Evolutionary conservation across 2,113 vertebrate species (phyloP).

Genomic region (Parus major): DNA sequence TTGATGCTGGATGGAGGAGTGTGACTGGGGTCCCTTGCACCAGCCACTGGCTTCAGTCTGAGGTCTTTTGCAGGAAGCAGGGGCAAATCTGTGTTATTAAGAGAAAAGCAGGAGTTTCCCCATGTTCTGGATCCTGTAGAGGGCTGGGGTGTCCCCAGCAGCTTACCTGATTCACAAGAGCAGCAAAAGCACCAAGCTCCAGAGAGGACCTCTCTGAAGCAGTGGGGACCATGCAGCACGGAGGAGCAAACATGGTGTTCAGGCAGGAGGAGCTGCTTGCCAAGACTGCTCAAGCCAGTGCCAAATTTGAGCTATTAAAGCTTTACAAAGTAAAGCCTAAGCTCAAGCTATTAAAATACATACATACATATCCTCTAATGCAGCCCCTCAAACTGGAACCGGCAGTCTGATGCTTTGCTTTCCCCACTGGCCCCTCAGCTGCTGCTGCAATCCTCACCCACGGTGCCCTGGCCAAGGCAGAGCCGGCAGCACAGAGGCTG

Average conservation of each 20-base stretch:
- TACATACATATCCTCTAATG: rapidly evolving
- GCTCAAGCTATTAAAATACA: background rate
- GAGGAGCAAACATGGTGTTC: background rate
- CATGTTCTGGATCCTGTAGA: background rate
- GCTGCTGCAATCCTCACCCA: background rate
- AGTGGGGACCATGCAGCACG: background rate
- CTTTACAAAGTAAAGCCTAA: background rate
- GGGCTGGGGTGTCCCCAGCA: background rate
- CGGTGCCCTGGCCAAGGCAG: background rate
- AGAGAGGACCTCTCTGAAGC: background rate
- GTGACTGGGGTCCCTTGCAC: background rate
- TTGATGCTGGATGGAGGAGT: background rate
- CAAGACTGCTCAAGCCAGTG: background rate
- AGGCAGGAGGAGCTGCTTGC: background rate
- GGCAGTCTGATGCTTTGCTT: background rate
- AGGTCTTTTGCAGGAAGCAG: background rate
- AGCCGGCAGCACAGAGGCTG: background rate
- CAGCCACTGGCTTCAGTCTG: background rate
- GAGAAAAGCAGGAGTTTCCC: background rate
- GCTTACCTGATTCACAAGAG: background rate
- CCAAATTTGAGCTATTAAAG: background rate
- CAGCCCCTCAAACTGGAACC: background rate
- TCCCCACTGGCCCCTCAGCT: background rate
- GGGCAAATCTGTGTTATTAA: background rate
- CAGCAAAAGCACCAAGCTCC: background rate